These are phyloP conservation scores for Luehdorfia chinensis DNA, from an alignment of 1,140 invertebrate species.

Conservation along the genomic window DNA sequence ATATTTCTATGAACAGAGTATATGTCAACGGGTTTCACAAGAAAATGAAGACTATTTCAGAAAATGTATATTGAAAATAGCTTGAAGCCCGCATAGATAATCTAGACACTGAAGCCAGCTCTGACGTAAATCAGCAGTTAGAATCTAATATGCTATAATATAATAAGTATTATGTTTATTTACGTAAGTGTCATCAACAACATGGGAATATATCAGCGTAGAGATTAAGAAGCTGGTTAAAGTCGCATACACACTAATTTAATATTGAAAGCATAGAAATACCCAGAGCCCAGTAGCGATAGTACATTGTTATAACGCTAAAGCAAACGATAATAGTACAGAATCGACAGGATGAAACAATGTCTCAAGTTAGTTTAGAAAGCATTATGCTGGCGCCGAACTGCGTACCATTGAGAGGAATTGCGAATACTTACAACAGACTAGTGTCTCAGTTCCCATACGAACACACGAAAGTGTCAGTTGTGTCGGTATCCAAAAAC, in stretches of 20 bases:
- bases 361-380: slow-evolving; percentile 64
- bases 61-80: slow-evolving; percentile 52
- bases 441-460: slow-evolving; percentile 55
- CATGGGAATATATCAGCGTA: slow-evolving; percentile 72
- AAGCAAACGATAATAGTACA: slow-evolving; percentile 74
- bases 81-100: slow-evolving; percentile 74
- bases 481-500: slow-evolving; percentile 42
- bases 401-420: slow-evolving; percentile 60
- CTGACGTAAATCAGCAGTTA: slow-evolving; percentile 68
- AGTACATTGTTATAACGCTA: slow-evolving; percentile 73
- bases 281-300: slow-evolving; percentile 73
- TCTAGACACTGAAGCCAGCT: slow-evolving; percentile 75
- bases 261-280: slow-evolving; percentile 76
- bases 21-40: slow-evolving; percentile 11
- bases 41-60: slow-evolving; percentile 38
- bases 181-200: slow-evolving; percentile 61
- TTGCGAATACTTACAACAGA: slow-evolving; percentile 70
- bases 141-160: slow-evolving; percentile 69
- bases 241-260: slow-evolving; percentile 74
- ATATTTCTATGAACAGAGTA: slow-evolving; percentile 1
- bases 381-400: slow-evolving; percentile 60
- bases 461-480: slow-evolving; percentile 44
- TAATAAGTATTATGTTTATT: slow-evolving; percentile 40
- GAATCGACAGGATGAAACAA: slow-evolving; percentile 69
- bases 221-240: slow-evolving; percentile 73